Evolutionary conservation across 2,888 invertebrate species (phyloP), one percentile per base, ranked within the genome.

Genomic region (Peribatodes rhomboidaria): DNA sequence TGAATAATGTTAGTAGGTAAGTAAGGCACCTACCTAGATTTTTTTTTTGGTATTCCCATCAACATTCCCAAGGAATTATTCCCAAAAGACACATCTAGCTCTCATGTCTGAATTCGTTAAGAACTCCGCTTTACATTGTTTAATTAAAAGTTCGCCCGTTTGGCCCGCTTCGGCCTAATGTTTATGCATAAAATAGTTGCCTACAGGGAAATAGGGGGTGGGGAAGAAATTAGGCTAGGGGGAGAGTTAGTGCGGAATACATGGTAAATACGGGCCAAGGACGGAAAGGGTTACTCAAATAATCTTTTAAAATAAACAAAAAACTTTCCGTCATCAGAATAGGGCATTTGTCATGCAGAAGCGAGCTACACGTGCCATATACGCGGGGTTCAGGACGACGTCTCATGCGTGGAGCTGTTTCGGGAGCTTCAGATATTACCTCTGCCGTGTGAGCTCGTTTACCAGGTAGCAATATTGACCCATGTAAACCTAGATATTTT

Each of bases 141-240:
- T 80, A 80, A 81, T 81, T 79, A 81, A 79, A 81, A 81, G 75
- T 81, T 81, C 50, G 53, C 37, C 74, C 70, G 72, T 78, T 75
- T 81, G 56, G 56, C 41, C 74, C 70, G 72, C 77, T 75, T 74
- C 60, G 67, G 62, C 52, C 69, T 71, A 71, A 78, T 76, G 78
- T 78, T 80, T 79, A 79, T 79, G 79, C 74, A 72, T 70, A 78
- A 72, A 71, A 71, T 70, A 61, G 59, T 63, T 55, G 42, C 60
- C 49, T 49, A 33, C 50, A 20, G 35, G 50, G 50, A 50, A 50
- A 2, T 9, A 20, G 50, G 49, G 35, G 35, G 35, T 20, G 20
- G 20, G 18, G 44, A 18, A 47, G 47, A 41, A 55, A 49, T 53
- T 37, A 10, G 11, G 46, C 46, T 27, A 7, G 22, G 22, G 22